Conservation (phyloP, 1,140 invertebrate genomes). For the Camponotus vicinus region DNA sequence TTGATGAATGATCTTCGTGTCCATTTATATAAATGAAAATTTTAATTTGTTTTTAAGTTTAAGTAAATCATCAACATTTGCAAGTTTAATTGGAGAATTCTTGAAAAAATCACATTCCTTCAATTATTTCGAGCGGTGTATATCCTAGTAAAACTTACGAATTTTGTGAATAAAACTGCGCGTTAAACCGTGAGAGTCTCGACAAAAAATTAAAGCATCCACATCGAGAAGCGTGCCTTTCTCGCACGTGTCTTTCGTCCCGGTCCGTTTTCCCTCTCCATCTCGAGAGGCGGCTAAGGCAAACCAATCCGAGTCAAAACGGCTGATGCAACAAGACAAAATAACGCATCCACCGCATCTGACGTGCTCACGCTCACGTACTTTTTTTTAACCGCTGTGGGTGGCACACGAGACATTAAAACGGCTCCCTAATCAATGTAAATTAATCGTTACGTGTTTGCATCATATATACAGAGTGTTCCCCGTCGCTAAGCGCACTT, state of each 20-base stretch:
- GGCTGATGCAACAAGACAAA: conserved; percentile 33
- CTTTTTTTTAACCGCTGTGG: conserved; percentile 3
- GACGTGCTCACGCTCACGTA: conserved; percentile 1
- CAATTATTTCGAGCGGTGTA: background rate
- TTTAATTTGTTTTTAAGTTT: background rate
- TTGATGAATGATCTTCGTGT: background rate
- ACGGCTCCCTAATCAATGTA: background rate
- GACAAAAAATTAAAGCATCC: background rate
- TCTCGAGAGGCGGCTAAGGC: background rate
- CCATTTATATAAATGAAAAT: background rate
- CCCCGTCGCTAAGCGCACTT: background rate
- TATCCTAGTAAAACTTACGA: background rate
- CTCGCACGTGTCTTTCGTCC: conserved; percentile 31
- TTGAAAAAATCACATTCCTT: background rate
- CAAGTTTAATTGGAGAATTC: background rate
- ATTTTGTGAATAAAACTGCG: background rate
- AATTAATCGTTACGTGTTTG: conserved; percentile 34
- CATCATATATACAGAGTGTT: background rate
- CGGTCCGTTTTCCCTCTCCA: conserved; percentile 32
- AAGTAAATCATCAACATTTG: background rate
- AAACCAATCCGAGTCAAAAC: conserved; percentile 22
- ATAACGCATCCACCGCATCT: conserved; percentile 12
- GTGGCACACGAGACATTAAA: background rate
- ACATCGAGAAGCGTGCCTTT: conserved; percentile 10
- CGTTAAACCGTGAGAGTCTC: background rate